phyloP scores from a whole-genome alignment of 2,888 invertebrate genomes.

The Crocallis elinguaria region DNA sequence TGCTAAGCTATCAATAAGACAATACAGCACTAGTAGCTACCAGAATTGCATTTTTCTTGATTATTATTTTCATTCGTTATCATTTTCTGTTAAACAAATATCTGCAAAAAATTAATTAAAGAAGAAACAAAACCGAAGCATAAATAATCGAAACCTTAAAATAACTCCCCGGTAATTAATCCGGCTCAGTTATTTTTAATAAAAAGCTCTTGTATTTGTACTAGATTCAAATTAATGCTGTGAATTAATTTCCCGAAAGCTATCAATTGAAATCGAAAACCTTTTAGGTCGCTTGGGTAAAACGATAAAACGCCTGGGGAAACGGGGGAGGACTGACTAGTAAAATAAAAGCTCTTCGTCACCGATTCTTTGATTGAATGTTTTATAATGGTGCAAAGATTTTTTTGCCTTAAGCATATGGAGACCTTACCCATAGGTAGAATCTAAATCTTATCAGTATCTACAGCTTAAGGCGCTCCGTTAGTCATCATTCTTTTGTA shows the following conservation, averaged over 20 bases:
- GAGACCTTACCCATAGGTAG: no score
- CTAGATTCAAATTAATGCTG: conserved; percentile 7
- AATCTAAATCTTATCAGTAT: no score
- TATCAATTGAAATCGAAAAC: conserved; percentile 17
- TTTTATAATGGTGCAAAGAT: background rate
- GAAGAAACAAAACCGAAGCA: no score
- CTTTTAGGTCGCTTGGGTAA: conserved; percentile 14
- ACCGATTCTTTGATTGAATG: background rate
- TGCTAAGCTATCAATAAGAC: conserved; percentile 7
- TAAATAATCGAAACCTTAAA: background rate
- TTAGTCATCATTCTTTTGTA: no score
- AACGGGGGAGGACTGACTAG: background rate
- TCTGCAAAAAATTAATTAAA: background rate
- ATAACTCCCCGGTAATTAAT: conserved; percentile 4
- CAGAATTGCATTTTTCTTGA: background rate
- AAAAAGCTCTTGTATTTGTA: conserved; percentile 8
- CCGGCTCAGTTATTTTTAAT: conserved; percentile 15
- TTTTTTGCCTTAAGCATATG: no score
- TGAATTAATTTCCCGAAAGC: conserved; percentile 9
- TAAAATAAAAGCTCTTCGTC: background rate
- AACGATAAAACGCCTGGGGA: conserved; percentile 1
- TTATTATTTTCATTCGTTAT: background rate
- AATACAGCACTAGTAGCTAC: conserved; percentile 1
- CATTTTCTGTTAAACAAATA: background rate
- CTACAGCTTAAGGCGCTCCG: no score